These are phyloP conservation scores for Miichthys miiuy DNA, from an alignment of 2,797 vertebrate genomes.

Conservation along the genomic window DNA sequence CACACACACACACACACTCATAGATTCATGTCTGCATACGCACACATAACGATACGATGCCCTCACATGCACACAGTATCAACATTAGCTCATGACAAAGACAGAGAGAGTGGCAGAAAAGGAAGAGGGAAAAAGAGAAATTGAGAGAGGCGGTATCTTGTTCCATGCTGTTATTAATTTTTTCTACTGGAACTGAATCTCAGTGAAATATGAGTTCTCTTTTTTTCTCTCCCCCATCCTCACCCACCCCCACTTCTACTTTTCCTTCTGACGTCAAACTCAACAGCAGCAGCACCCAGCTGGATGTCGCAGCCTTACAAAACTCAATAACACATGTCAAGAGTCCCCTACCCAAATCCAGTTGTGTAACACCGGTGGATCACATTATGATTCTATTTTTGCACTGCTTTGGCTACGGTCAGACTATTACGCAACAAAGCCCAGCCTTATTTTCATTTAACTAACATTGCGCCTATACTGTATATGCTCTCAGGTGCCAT, in stretches of 20 bases:
- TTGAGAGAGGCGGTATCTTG: conserved; percentile 24
- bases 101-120: conserved; percentile 19
- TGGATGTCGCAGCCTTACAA: conserved; percentile 60
- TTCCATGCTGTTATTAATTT: conserved; percentile 45
- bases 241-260: neutral
- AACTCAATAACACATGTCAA: conserved; percentile 74
- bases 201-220: conserved; percentile 28
- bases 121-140: neutral
- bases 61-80: neutral
- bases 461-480: conserved; percentile 37
- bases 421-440: conserved; percentile 70
- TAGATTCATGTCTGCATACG: neutral
- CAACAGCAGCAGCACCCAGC: conserved; percentile 57
- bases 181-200: conserved; percentile 36
- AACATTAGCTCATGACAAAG: conserved; percentile 12
- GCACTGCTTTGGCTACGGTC: conserved; percentile 48
- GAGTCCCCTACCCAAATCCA: conserved; percentile 67
- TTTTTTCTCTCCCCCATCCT: conserved; percentile 14
- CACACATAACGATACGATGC: neutral
- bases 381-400: conserved; percentile 76
- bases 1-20: neutral
- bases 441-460: conserved; percentile 52
- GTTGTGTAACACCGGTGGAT: conserved; percentile 76
- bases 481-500: neutral
- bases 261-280: conserved; percentile 72